A percentile compares a stretch with the other conserved stretches of the same genome.
Conservation (phyloP, 2,888 invertebrate genomes). For the Harpalus rubripes region DNA sequence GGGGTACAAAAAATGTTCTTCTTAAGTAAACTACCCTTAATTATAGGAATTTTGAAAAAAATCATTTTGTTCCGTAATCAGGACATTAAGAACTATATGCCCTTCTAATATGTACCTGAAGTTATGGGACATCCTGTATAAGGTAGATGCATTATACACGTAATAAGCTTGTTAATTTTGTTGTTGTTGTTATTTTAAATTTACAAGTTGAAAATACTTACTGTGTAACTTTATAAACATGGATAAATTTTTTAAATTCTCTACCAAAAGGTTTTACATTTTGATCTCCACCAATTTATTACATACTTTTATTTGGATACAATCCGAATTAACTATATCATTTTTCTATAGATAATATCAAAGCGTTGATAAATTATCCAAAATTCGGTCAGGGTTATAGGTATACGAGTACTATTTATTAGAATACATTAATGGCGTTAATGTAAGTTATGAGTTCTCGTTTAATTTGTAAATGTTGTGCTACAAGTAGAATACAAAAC, state of each 20-base stretch:
- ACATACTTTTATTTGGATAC: background rate
- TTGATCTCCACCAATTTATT: background rate
- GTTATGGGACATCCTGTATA: too few species aligned
- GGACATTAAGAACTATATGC: too few species aligned
- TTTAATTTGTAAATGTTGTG: background rate
- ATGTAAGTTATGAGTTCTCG: background rate
- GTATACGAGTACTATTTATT: background rate
- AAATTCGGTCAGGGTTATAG: background rate
- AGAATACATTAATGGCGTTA: background rate
- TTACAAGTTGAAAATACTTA: background rate
- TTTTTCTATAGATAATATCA: background rate
- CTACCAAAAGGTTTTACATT: background rate
- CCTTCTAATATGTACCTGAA: too few species aligned
- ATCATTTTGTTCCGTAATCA: too few species aligned
- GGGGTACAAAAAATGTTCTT: too few species aligned
- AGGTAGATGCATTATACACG: too few species aligned
- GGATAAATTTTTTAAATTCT: background rate
- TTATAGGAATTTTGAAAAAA: too few species aligned
- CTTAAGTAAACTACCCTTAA: too few species aligned
- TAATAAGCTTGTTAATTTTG: too few species aligned
- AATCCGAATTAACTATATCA: background rate
- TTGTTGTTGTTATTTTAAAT: too few species aligned
- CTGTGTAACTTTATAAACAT: background rate
- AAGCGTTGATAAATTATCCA: background rate
- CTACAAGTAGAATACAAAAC: background rate